A percentile compares a stretch with the other conserved stretches of the same genome.
Conservation (phyloP, 2,888 invertebrate species). For the Nomada hirtipes region DNA sequence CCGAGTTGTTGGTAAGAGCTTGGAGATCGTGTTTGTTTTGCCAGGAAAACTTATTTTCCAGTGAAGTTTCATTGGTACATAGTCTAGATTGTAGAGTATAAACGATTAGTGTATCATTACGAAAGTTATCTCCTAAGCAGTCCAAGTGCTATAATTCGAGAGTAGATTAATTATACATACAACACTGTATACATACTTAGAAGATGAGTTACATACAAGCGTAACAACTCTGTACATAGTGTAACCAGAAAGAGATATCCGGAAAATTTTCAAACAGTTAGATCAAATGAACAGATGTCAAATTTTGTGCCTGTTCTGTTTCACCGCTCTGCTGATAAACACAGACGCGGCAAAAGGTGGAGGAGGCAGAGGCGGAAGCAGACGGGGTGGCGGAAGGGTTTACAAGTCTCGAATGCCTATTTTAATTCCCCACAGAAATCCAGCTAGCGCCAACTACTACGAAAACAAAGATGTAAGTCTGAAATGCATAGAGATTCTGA, state of each 20-base stretch:
- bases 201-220: neutral
- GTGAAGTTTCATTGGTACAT: constrained; percentile 1
- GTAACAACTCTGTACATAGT: neutral
- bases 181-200: neutral
- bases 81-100: too few species aligned
- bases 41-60: neutral
- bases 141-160: constrained; percentile 8
- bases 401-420: constrained; percentile 86
- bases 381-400: constrained; percentile 83
- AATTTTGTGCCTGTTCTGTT: constrained; percentile 55
- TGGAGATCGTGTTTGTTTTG: neutral
- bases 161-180: constrained; percentile 3
- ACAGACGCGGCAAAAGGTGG: constrained; percentile 75
- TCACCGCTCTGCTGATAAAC: constrained; percentile 52
- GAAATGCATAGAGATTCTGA: neutral
- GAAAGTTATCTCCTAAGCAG: neutral
- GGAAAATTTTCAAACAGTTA: constrained; percentile 1
- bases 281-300: constrained; percentile 72
- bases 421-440: constrained; percentile 86
- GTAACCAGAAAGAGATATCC: neutral
- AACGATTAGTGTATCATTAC: neutral
- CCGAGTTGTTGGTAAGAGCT: constrained; percentile 40
- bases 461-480: constrained; percentile 88
- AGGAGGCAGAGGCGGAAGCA: constrained; percentile 75
- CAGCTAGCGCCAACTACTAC: constrained; percentile 87